Conservation (phyloP, 2,888 invertebrate genomes). For the Idaea dimidiata region DNA sequence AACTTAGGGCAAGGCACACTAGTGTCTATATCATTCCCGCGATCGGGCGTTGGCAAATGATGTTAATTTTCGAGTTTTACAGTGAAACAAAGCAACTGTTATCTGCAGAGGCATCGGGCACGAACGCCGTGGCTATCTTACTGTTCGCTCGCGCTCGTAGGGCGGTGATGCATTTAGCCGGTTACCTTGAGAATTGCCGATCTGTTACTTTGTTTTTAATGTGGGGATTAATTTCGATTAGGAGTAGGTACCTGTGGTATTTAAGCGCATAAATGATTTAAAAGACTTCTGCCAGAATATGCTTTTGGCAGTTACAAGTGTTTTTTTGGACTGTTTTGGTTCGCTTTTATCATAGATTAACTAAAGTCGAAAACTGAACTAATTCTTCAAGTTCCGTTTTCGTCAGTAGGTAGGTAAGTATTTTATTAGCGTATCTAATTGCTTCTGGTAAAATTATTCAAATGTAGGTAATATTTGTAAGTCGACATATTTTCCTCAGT, state of each 20-base stretch:
- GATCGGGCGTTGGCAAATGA: conserved; percentile 78
- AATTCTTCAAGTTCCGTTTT: too few species aligned
- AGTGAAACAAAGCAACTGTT: conserved; percentile 76
- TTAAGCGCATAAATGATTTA: too few species aligned
- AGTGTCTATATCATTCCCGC: conserved; percentile 57
- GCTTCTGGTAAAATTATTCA: too few species aligned
- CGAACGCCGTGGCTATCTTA: conserved; percentile 57
- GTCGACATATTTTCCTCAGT: too few species aligned
- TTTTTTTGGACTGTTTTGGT: too few species aligned
- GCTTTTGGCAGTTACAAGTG: too few species aligned
- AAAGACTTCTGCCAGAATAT: too few species aligned
- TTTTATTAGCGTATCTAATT: too few species aligned
- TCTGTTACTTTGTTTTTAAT: not conserved
- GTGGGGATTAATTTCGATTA: not conserved
- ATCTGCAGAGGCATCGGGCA: conserved; percentile 71
- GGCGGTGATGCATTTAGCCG: conserved; percentile 25
- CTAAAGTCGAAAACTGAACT: too few species aligned
- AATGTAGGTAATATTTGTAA: too few species aligned
- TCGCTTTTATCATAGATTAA: too few species aligned
- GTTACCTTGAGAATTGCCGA: not conserved
- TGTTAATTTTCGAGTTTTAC: conserved; percentile 79
- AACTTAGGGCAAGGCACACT: conserved; percentile 26
- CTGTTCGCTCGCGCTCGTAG: conserved; percentile 52
- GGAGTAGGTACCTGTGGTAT: not conserved
- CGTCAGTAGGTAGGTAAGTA: too few species aligned